Evolutionary conservation across 1,140 invertebrate genomes (phyloP).

Genomic region (Eufriesea mexicana): DNA sequence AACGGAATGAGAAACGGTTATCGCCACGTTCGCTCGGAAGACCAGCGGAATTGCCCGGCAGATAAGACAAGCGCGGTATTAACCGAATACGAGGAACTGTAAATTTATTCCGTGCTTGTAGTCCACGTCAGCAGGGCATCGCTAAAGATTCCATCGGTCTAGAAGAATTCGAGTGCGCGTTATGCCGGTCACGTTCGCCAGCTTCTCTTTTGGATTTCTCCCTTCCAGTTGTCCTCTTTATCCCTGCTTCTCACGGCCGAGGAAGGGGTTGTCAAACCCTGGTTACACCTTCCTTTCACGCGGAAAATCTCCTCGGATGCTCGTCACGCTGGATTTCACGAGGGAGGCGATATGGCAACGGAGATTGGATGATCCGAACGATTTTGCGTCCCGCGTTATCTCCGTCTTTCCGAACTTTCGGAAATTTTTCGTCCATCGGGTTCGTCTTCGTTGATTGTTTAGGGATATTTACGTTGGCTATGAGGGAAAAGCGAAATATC

Average conservation of each 20-base stretch:
- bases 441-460: no score
- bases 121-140: conserved; percentile 58
- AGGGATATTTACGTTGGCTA: no score
- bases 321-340: not conserved
- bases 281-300: not conserved
- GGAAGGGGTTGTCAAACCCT: conserved; percentile 30
- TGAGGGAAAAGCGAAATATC: no score
- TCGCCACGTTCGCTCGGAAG: not conserved
- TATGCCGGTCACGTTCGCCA: conserved; percentile 70
- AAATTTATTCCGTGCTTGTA: conserved; percentile 72
- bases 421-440: not conserved
- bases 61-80: conserved; percentile 57
- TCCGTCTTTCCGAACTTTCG: not conserved
- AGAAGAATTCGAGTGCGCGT: conserved; percentile 60
- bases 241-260: not conserved
- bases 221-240: conserved; percentile 50
- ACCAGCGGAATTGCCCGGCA: not conserved
- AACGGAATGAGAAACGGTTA: not conserved
- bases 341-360: not conserved
- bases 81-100: conserved; percentile 64
- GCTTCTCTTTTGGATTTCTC: conserved; percentile 62
- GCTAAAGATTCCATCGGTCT: conserved; percentile 49
- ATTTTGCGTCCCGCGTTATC: not conserved
- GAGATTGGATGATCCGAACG: not conserved
- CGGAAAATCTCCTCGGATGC: not conserved